Conservation (phyloP, 2,113 vertebrate genomes). For the Seriola rivoliana region DNA sequence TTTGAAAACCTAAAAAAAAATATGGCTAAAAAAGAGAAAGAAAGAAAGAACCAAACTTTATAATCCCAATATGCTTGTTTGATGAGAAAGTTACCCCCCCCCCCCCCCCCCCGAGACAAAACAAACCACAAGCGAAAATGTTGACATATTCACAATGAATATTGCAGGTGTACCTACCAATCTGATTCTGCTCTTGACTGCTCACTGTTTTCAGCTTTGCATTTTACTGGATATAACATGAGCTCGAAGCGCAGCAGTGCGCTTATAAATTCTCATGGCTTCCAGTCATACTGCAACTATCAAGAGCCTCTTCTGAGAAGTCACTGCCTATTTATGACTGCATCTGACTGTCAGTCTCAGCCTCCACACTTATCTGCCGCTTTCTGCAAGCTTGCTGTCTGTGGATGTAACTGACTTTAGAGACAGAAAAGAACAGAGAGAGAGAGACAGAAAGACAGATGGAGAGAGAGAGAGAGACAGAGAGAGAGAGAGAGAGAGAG, state of each 20-base stretch:
- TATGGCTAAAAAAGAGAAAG: background rate
- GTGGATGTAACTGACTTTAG: slow-evolving; percentile 67
- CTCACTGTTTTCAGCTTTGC: slow-evolving; percentile 22
- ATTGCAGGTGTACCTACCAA: slow-evolving; percentile 52
- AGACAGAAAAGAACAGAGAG: slow-evolving; percentile 49
- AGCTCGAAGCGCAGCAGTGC: slow-evolving; percentile 20
- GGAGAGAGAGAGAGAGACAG: slow-evolving; percentile 19
- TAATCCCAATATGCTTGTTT: background rate
- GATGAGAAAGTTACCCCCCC: slow-evolving; percentile 11
- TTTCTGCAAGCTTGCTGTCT: slow-evolving; percentile 63
- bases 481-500: slow-evolving; percentile 15
- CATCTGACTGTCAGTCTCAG: slow-evolving; percentile 72
- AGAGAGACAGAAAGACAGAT: slow-evolving; percentile 18
- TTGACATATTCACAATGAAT: slow-evolving; percentile 53
- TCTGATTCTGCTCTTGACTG: slow-evolving; percentile 28
- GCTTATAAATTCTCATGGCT: slow-evolving; percentile 52
- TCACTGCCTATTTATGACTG: slow-evolving; percentile 75
- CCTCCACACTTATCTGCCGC: slow-evolving; percentile 69
- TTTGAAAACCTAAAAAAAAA: background rate
- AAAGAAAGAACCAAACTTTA: background rate
- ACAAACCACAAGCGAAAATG: slow-evolving; percentile 57
- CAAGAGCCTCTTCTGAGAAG: slow-evolving; percentile 79
- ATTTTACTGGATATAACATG: slow-evolving; percentile 55
- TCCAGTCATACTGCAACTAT: slow-evolving; percentile 80
- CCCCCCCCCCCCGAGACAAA: slow-evolving; percentile 13